Base-by-base conservation (phyloP, 2,113 vertebrate genomes). In the Nymphicus hollandicus region DNA sequence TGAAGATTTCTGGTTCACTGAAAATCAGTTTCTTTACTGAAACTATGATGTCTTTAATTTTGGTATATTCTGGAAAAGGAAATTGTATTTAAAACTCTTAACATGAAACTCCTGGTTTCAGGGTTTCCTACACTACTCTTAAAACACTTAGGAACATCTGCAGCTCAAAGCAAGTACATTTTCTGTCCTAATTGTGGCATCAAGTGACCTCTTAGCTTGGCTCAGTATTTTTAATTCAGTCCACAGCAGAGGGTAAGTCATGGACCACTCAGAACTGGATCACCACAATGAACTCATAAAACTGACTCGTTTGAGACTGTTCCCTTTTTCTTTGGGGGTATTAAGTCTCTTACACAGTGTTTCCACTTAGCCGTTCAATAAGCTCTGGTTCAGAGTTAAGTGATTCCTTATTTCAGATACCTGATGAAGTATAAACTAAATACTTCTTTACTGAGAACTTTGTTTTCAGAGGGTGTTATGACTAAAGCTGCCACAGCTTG, bases 181-280 rank as follows among this genome's bases (percentile, higher is more conserved):
- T 88, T 63, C 61, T 74, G 4, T 58, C 28, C 43, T n/a, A 33
- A 16, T 12, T 22, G 13, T 58, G 74, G 56, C 66, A 72, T 52
- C 39, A 25, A n/a, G 53, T 35, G 39, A 31, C 46, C 24, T n/a
- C 16, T 41, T 80, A 35, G 35, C 33, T 58, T 60, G n/a, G 11
- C 50, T 84, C 11, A 14, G 61, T 55, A 7, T 73, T 82, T 81
- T 65, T 60, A 55, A 61, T 69, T 68, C 35, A 27, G 49, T 52
- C 49, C 16, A 5, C 55, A 43, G 50, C 35, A 66, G 65, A 52
- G 47, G 22, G 25, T 47, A 46, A 50, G 85, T 22, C 27, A 13
- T 10, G n/a, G 49, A 28, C 82, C 35, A 33, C 20, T 88, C 1
- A 0, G 35, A 72, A 41, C 15, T 0, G 0, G n/a, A 50, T 69